Evolutionary conservation across 2,797 vertebrate genomes (phyloP).

Genomic region (Channa striata): DNA sequence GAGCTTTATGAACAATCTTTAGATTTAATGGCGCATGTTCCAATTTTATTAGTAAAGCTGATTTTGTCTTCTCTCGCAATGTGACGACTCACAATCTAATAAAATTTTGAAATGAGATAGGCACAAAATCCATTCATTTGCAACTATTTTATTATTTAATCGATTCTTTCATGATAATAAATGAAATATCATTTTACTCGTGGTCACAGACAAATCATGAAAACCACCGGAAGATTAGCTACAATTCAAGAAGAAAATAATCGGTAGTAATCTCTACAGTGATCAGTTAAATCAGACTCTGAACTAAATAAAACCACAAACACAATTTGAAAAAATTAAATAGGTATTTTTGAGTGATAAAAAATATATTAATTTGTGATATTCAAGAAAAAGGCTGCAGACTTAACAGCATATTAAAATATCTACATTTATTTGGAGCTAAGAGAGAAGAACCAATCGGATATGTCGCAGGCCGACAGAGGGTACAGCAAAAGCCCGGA

Average conservation of each 20-base stretch:
- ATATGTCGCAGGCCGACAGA: not conserved
- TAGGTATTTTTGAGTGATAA: not conserved
- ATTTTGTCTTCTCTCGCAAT: too few relatives aligned
- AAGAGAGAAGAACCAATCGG: constrained; percentile 23
- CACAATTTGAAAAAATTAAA: not conserved
- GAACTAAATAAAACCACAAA: not conserved
- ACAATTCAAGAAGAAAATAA: too few relatives aligned
- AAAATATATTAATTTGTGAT: not conserved
- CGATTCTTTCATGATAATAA: too few relatives aligned
- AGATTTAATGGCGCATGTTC: too few relatives aligned
- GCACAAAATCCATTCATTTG: too few relatives aligned
- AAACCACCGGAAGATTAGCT: not conserved
- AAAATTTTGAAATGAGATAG: too few relatives aligned
- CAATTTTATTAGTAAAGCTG: not conserved
- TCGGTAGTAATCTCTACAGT: not conserved
- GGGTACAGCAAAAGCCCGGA: not conserved
- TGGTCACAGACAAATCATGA: not conserved
- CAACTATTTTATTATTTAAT: too few relatives aligned
- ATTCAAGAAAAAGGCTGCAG: constrained; percentile 6
- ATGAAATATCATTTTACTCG: too few relatives aligned
- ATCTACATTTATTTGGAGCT: constrained; percentile 58
- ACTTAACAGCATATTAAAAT: constrained; percentile 24
- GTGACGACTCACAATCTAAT: too few relatives aligned
- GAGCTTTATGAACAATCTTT: too few relatives aligned
- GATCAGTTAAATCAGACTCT: not conserved